These are phyloP conservation scores for Oceanites oceanicus DNA, from an alignment of 2,113 vertebrate genomes.

Conservation along the genomic window DNA sequence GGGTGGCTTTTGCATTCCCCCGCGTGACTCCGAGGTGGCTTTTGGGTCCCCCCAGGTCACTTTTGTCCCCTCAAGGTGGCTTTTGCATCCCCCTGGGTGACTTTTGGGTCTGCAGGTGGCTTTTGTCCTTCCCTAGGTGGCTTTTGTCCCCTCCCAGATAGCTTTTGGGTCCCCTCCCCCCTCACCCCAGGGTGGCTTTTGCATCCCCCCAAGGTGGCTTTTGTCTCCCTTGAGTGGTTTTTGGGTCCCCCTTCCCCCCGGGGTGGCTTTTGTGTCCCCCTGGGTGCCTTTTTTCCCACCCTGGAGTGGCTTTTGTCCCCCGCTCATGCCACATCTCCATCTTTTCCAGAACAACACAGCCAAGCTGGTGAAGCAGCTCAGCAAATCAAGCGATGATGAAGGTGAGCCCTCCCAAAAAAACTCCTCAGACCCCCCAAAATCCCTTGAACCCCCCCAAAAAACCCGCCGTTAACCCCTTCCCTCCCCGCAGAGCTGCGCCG, in stretches of 20 bases:
- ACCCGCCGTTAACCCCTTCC: background rate
- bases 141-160: background rate
- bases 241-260: too few relatives aligned
- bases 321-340: accelerated
- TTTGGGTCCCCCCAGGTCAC: background rate
- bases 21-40: background rate
- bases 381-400: constrained; percentile 90
- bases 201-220: too few relatives aligned
- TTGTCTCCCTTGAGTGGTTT: background rate
- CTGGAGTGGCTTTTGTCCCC: too few relatives aligned
- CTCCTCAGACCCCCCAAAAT: too few relatives aligned
- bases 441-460: too few relatives aligned
- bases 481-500: constrained; percentile 82
- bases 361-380: constrained; percentile 94
- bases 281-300: too few relatives aligned
- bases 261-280: background rate
- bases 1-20: background rate
- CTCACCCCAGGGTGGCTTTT: background rate
- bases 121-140: background rate
- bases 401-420: constrained; percentile 57
- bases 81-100: background rate
- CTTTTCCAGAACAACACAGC: constrained; percentile 90
- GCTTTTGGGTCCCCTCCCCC: background rate
- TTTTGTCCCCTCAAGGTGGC: too few relatives aligned
- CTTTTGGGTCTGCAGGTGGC: background rate